Conservation (phyloP, 1,140 invertebrate genomes). For the Anthonomus grandis region DNA sequence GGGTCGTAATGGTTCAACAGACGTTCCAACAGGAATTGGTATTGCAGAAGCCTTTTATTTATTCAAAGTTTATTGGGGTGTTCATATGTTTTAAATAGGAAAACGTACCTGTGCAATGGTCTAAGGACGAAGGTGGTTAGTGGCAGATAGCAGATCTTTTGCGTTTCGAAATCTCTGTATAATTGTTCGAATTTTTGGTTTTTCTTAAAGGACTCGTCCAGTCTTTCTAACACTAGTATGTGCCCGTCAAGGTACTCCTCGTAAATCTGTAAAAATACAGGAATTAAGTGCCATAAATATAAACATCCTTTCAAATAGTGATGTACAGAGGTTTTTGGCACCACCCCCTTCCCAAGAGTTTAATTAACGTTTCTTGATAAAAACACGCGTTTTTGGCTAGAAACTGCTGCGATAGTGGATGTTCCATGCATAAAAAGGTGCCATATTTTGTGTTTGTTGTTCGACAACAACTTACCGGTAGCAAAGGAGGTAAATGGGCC, state of each 20-base stretch:
- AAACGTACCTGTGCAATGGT: slow-evolving; percentile 66
- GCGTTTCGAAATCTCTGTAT: slow-evolving; percentile 80
- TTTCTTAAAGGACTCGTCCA: slow-evolving; percentile 69
- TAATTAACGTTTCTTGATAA: too few relatives aligned
- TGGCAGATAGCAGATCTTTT: slow-evolving; percentile 84
- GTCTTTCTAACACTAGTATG: slow-evolving; percentile 67
- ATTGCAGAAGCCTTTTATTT: slow-evolving; percentile 83
- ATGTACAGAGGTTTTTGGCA: too few relatives aligned
- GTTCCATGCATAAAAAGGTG: too few relatives aligned
- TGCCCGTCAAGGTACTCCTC: slow-evolving; percentile 77
- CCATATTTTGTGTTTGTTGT: background rate
- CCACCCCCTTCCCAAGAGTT: too few relatives aligned
- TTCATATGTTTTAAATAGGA: too few relatives aligned
- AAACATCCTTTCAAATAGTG: too few relatives aligned
- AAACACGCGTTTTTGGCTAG: background rate
- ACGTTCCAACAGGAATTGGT: slow-evolving; percentile 75
- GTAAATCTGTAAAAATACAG: slow-evolving; percentile 60
- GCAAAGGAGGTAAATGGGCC: slow-evolving; percentile 55
- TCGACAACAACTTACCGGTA: slow-evolving; percentile 50
- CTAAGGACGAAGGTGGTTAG: slow-evolving; percentile 83
- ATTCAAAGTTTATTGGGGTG: too few relatives aligned
- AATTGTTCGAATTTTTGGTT: slow-evolving; percentile 74
- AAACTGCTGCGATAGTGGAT: too few relatives aligned
- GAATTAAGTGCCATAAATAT: too few relatives aligned
- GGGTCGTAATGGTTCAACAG: slow-evolving; percentile 73